Evolutionary conservation across 2,113 vertebrate genomes (phyloP).

Genomic region (Carettochelys insculpta): DNA sequence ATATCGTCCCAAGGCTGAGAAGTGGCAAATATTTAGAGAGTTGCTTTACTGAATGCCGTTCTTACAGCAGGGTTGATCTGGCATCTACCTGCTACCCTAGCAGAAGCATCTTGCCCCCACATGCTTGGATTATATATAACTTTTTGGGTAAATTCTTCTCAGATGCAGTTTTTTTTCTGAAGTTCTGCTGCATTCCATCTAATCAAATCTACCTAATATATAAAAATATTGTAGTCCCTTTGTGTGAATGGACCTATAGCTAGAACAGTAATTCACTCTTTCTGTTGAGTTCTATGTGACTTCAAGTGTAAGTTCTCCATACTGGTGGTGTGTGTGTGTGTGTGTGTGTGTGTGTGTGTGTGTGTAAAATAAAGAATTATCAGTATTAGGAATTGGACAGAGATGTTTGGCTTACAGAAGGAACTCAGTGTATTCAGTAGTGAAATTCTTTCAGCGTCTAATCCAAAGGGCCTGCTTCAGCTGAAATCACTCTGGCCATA

Average conservation of each 20-base stretch:
- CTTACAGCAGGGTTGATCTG: conserved; percentile 17
- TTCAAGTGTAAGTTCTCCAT: background rate
- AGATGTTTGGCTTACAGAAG: background rate
- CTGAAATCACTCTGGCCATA: background rate
- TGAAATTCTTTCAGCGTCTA: background rate
- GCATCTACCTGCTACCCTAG: conserved; percentile 12
- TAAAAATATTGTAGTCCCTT: background rate
- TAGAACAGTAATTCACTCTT: background rate
- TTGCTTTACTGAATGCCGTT: conserved; percentile 29
- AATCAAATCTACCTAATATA: background rate
- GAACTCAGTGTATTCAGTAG: background rate
- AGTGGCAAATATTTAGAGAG: conserved; percentile 25
- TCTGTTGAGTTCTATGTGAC: background rate
- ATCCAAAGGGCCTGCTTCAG: background rate
- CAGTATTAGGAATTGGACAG: background rate
- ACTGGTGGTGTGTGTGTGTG: background rate
- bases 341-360: no score
- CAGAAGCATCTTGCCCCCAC: conserved; percentile 27
- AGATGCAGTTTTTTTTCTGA: rapidly evolving
- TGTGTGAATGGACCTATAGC: background rate
- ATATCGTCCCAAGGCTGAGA: conserved; percentile 55
- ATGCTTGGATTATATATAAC: background rate
- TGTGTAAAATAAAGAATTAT: background rate
- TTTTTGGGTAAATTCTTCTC: background rate
- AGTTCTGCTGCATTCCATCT: background rate